Evolutionary conservation across 2,888 invertebrate species (phyloP).

Genomic region (Hermaeophaga mercurialis): DNA sequence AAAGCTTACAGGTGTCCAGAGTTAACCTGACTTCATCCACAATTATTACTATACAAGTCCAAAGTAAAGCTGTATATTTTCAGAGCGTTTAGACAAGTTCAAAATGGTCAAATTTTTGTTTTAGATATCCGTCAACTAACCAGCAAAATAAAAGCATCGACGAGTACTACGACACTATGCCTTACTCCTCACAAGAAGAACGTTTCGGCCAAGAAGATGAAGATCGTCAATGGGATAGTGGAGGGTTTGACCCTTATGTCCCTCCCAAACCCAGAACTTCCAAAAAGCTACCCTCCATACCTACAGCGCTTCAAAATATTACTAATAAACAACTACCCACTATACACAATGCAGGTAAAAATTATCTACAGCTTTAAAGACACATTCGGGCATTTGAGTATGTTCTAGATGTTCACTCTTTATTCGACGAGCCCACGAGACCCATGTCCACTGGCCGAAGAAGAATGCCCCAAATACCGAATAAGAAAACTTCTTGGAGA

Average conservation of each 20-base stretch:
- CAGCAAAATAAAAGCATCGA: slow-evolving; percentile 62
- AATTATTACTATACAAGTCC: too few species aligned
- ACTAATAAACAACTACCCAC: slow-evolving; percentile 59
- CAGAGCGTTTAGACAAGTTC: too few species aligned
- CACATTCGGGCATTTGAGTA: not conserved
- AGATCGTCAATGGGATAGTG: slow-evolving; percentile 75
- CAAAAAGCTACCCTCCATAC: slow-evolving; percentile 59
- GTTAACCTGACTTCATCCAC: too few species aligned
- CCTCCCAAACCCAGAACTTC: slow-evolving; percentile 41
- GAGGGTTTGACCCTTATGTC: slow-evolving; percentile 59
- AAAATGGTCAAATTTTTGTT: too few species aligned
- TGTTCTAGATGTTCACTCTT: slow-evolving; percentile 47
- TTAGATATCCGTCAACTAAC: slow-evolving; percentile 39
- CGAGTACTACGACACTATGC: slow-evolving; percentile 69
- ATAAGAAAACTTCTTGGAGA: slow-evolving; percentile 43
- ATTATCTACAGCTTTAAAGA: too few species aligned
- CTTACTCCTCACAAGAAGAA: slow-evolving; percentile 67
- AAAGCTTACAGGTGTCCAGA: too few species aligned
- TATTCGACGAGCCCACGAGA: slow-evolving; percentile 31
- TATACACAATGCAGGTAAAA: slow-evolving; percentile 23
- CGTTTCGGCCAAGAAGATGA: slow-evolving; percentile 68
- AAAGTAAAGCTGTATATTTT: too few species aligned
- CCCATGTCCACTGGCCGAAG: slow-evolving; percentile 51
- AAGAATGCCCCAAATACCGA: slow-evolving; percentile 56
- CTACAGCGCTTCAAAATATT: slow-evolving; percentile 58